A percentile compares a stretch with the other conserved stretches of the same genome.
Conservation (phyloP, 1,140 invertebrate genomes). For the Oedothorax gibbosus region DNA sequence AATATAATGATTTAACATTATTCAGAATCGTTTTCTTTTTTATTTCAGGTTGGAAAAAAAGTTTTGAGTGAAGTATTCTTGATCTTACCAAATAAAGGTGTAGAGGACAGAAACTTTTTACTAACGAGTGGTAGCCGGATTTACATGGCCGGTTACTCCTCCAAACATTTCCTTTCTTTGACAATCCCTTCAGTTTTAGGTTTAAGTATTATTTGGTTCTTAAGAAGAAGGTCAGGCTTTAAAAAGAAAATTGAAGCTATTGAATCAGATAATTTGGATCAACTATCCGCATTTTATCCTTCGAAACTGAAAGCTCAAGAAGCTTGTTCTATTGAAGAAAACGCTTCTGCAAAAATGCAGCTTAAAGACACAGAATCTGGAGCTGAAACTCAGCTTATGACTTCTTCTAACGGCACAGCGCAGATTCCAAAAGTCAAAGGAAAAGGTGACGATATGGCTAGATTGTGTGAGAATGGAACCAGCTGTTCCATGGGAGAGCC, state of each 20-base stretch:
- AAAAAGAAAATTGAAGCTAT: neutral
- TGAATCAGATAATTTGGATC: neutral
- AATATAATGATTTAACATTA: too few species aligned
- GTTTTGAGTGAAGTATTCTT: neutral
- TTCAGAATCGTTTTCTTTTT: too few species aligned
- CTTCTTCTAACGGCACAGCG: too few species aligned
- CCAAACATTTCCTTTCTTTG: neutral
- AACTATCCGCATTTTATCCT: too few species aligned
- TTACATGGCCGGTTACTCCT: slow-evolving; percentile 35
- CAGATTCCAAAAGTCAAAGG: neutral
- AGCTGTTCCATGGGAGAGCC: neutral
- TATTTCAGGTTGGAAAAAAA: neutral
- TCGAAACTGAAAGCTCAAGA: too few species aligned
- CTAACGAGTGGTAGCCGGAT: slow-evolving; percentile 1
- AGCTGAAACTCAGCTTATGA: too few species aligned
- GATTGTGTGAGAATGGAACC: slow-evolving; percentile 5
- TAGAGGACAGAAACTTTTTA: neutral
- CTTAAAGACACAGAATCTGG: too few species aligned
- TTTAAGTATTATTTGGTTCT: slow-evolving; percentile 18
- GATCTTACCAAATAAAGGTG: too few species aligned
- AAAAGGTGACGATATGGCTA: neutral
- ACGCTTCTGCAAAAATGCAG: too few species aligned
- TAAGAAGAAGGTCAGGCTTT: neutral
- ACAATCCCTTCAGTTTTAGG: slow-evolving; percentile 13
- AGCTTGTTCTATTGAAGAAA: too few species aligned